Percentiles rank a stretch among this genome's conserved stretches.
Evolutionary conservation across 2,113 vertebrate species (phyloP).

Genomic region (Lathamus discolor): DNA sequence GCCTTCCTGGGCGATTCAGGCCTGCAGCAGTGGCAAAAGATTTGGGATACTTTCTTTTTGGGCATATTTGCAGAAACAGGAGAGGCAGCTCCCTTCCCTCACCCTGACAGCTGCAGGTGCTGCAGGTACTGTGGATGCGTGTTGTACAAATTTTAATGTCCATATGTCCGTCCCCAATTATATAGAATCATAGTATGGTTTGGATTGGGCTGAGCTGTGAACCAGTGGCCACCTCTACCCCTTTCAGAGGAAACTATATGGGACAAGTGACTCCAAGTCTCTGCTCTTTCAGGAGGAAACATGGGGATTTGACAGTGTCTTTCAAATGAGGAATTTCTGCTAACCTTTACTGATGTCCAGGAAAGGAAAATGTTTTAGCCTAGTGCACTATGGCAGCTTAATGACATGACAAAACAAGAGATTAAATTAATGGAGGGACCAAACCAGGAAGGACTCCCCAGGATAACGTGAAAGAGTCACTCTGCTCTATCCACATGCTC

Average conservation of each 20-base stretch:
- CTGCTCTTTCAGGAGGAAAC: neutral
- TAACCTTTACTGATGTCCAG: neutral
- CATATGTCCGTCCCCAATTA: neutral
- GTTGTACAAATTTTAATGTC: neutral
- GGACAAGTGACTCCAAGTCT: neutral
- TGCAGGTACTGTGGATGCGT: neutral
- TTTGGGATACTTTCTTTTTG: neutral
- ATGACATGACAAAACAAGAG: neutral
- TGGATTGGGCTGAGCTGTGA: rapidly evolving
- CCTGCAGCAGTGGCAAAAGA: neutral
- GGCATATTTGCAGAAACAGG: neutral
- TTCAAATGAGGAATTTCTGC: neutral
- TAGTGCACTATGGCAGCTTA: neutral
- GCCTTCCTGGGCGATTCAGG: neutral
- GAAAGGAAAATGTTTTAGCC: neutral
- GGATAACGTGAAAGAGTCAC: neutral
- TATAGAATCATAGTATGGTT: neutral
- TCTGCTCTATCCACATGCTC: neutral
- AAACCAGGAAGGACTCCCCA: neutral
- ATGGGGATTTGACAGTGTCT: neutral
- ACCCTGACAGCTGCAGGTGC: neutral
- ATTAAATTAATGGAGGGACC: neutral
- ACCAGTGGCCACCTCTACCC: no score
- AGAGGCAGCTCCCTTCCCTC: neutral
- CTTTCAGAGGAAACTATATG: neutral